These are phyloP conservation scores for Drosophila pegasa DNA, from an alignment of 2,888 invertebrate genomes.

Conservation along the genomic window DNA sequence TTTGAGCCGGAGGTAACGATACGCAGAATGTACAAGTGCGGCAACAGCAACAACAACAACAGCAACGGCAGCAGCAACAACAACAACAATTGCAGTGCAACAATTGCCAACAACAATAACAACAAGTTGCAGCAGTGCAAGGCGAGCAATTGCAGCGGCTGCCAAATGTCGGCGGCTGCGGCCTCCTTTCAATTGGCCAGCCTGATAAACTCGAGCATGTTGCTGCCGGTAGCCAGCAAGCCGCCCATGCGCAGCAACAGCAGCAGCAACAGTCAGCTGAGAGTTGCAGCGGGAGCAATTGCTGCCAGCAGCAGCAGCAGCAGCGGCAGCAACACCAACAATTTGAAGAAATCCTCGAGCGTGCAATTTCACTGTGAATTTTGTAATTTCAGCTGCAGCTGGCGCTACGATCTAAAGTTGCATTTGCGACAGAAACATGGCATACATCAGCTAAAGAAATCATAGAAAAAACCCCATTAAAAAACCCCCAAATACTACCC, in stretches of 20 bases:
- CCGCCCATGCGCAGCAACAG: slow-evolving; percentile 16
- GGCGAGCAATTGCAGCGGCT: slow-evolving; percentile 77
- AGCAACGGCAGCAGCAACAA: slow-evolving; percentile 31
- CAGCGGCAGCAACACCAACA: slow-evolving; percentile 22
- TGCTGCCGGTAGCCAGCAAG: slow-evolving; percentile 60
- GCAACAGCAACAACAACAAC: slow-evolving; percentile 46
- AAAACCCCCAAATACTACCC: too few relatives aligned
- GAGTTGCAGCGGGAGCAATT: background rate
- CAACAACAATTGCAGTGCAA: slow-evolving; percentile 28
- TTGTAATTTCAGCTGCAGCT: slow-evolving; percentile 84
- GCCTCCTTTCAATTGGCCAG: slow-evolving; percentile 83
- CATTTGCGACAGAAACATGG: slow-evolving; percentile 85
- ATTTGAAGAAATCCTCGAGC: slow-evolving; percentile 72
- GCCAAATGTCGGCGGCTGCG: slow-evolving; percentile 82
- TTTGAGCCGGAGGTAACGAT: slow-evolving; percentile 84
- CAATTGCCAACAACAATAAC: slow-evolving; percentile 3
- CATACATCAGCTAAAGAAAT: slow-evolving; percentile 84
- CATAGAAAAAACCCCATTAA: too few relatives aligned
- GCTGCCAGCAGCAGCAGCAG: background rate
- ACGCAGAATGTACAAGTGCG: slow-evolving; percentile 84
- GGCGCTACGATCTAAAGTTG: slow-evolving; percentile 85
- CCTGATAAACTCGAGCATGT: slow-evolving; percentile 80
- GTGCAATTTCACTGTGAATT: slow-evolving; percentile 83
- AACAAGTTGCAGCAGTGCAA: slow-evolving; percentile 54
- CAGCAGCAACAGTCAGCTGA: slow-evolving; percentile 27